These are phyloP conservation scores for Chelonoidis abingdonii DNA, from an alignment of 2,113 vertebrate genomes.

Conservation along the genomic window DNA sequence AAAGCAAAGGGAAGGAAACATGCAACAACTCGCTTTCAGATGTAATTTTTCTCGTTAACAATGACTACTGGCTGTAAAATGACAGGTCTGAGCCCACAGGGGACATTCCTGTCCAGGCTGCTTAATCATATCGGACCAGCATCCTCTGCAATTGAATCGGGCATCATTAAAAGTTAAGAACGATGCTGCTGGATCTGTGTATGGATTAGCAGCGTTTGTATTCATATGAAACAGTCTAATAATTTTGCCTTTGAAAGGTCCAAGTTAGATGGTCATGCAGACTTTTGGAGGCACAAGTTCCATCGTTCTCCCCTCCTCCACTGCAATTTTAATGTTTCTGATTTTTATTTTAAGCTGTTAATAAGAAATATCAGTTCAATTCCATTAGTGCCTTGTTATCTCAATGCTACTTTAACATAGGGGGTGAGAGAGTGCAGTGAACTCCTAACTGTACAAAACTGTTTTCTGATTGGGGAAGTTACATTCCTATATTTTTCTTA, in stretches of 20 bases:
- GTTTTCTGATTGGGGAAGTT: background rate
- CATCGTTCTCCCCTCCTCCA: background rate
- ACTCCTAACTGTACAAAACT: background rate
- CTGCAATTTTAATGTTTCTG: background rate
- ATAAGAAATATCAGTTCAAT: background rate
- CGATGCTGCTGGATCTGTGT: slow-evolving; percentile 14
- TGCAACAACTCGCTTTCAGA: slow-evolving; percentile 61
- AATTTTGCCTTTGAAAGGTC: slow-evolving; percentile 20
- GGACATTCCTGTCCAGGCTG: slow-evolving; percentile 42
- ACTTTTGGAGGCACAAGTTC: background rate
- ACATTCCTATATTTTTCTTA: background rate
- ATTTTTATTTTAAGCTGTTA: slow-evolving; percentile 4
- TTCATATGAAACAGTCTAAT: background rate
- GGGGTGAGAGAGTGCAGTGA: background rate
- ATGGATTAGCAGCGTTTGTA: slow-evolving; percentile 13
- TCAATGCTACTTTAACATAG: background rate
- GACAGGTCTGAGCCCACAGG: slow-evolving; percentile 42
- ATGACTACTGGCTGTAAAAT: slow-evolving; percentile 51
- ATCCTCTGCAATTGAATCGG: slow-evolving; percentile 40
- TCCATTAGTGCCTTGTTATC: background rate
- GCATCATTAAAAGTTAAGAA: slow-evolving; percentile 34
- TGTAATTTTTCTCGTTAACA: slow-evolving; percentile 64
- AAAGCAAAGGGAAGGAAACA: slow-evolving; percentile 34
- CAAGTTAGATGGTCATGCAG: background rate
- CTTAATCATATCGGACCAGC: slow-evolving; percentile 56